Base-by-base conservation (phyloP, 2,797 vertebrate genomes). In the Cyclura pinguis region DNA sequence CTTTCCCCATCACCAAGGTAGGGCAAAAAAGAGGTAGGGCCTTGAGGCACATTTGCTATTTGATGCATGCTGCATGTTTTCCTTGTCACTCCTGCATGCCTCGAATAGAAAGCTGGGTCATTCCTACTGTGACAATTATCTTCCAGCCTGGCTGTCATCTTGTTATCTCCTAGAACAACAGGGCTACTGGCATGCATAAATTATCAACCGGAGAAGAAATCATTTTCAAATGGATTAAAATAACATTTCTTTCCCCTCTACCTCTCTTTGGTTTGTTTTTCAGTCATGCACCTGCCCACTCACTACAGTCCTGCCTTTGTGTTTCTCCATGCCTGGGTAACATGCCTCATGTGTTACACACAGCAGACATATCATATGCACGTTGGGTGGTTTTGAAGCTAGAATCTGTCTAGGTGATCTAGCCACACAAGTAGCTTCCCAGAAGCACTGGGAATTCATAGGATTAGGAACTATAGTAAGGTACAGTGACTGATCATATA, bases 381-480 rank as follows among this genome's bases (percentile, higher is more conserved):
- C 89, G 90, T 16, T 87, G 0, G 24, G 84, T 87, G 93, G 95
- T 84, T 57, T 84, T 88, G 91, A 86, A 88, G 87, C 88, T 82
- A 91, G 92, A 95, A 94, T 84, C 94, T 92, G 87, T 77, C 77
- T 87, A 93, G 50, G 93, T 96, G 95, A 91, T 93, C 94, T 92
- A 94, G 93, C 81, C 64, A 77, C 81, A 73, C 80, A 86, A 91
- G 86, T 93, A 9, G 0, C 76, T 92, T 91, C 92, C 87, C 95
- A 92, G 93, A n/a, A 88, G 32, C 22, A 94, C 93, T 93, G 10
- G 22, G 93, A 95, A 92, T 93, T 0, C 69, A 92, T 92, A 88
- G 95, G 89, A 93, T 88, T 95, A 93, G 86, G 94, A 95, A 95
- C 95, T 96, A 96, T 93, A 62, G 1, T 90, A 93, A 96, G 88